These are phyloP conservation scores for Emys orbicularis DNA, from an alignment of 2,797 vertebrate genomes.

Conservation along the genomic window DNA sequence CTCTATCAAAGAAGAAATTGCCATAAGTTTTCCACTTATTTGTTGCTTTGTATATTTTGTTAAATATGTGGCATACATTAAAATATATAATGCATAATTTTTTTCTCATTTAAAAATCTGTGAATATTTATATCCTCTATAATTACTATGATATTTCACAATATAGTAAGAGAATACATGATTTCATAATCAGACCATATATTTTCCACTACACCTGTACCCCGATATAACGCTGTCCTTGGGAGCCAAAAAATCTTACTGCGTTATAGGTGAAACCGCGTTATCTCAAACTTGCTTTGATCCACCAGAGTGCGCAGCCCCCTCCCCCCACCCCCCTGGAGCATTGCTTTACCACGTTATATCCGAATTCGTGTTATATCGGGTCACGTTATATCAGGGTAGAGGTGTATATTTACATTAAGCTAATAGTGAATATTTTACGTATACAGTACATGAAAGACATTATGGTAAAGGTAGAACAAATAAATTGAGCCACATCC, in stretches of 20 bases:
- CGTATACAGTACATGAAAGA: neutral
- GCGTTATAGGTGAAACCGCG: no score
- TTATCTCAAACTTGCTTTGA: no score
- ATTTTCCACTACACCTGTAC: neutral
- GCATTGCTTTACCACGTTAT: no score
- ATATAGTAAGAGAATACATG: neutral
- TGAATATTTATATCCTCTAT: neutral
- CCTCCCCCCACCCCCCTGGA: no score
- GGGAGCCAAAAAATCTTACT: no score
- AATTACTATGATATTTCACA: neutral
- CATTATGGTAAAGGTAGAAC: neutral
- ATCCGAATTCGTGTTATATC: no score
- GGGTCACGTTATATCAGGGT: no score
- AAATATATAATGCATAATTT: neutral
- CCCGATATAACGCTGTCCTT: no score
- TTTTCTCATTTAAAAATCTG: neutral
- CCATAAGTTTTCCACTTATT: constrained; percentile 4
- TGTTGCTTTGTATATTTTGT: neutral
- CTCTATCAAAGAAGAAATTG: constrained; percentile 37
- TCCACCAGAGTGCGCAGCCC: no score
- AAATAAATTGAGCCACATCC: neutral
- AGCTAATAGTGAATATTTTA: neutral
- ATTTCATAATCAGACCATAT: constrained; percentile 4
- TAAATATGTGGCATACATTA: neutral
- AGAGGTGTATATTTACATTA: neutral